phyloP scores from a whole-genome alignment of 2,113 vertebrate species.

The Columbina picui region DNA sequence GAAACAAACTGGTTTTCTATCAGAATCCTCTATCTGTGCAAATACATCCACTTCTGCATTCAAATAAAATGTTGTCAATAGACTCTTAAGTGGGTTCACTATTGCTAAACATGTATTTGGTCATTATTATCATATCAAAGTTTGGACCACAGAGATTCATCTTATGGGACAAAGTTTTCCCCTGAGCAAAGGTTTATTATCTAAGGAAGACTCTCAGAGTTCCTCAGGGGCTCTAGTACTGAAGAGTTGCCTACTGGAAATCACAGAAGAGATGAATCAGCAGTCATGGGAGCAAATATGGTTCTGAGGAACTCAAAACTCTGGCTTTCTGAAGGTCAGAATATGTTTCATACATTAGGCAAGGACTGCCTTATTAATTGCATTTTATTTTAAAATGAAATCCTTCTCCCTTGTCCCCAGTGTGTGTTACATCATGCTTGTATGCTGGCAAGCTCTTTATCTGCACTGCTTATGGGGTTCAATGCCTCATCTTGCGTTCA shows the following conservation, averaged over 20 bases:
- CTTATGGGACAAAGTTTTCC: not conserved
- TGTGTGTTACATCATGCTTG: not conserved
- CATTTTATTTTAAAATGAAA: not conserved
- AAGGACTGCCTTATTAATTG: not conserved
- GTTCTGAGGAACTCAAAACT: not conserved
- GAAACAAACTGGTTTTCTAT: not conserved
- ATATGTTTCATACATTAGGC: not conserved
- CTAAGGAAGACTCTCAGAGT: not conserved
- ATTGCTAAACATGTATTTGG: not conserved
- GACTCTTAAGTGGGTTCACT: not conserved
- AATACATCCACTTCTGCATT: not conserved
- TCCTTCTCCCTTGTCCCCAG: not conserved
- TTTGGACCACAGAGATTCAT: not conserved
- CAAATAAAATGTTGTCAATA: not conserved
- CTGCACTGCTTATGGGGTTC: not conserved
- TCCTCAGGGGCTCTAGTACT: not conserved
- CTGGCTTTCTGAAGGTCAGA: not conserved
- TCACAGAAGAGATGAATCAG: not conserved
- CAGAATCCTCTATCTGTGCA: not conserved
- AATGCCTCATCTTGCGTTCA: not conserved
- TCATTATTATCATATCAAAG: not conserved
- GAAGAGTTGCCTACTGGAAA: not conserved
- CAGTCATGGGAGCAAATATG: not conserved
- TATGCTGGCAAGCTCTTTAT: not conserved
- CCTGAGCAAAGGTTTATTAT: not conserved